Evolutionary conservation across 2,888 invertebrate species (phyloP), one percentile per base, ranked within the genome.

Genomic region (Leptinotarsa tumamoca): DNA sequence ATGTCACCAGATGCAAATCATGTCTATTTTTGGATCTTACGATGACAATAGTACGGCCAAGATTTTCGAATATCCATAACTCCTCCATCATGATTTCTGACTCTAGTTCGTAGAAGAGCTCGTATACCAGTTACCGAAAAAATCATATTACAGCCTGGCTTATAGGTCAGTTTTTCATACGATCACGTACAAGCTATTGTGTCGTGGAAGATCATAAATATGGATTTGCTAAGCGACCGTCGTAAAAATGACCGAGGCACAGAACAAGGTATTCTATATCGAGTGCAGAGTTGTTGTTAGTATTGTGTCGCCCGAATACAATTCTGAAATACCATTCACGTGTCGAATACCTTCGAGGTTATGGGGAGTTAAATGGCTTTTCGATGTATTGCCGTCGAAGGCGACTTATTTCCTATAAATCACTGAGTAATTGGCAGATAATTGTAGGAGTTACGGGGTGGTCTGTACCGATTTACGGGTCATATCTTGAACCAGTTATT

Each of bases 111-210:
- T 56, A 73, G 73, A 71, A 73, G 52, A 71, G 33, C 67, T 49
- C 68, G 66, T 73, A 67, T 68, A 74, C 49, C 67, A 69, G 70
- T 52, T 61, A 61, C 71, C 67, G 43, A 61, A 67, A 73, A 74
- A 75, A 73, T 77, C 72, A 43, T 18, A 67, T 74, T 78, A 76
- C 63, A 63, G 10, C 63, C 33, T 17, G 70, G 79, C 74, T 75
- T 79, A 77, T 77, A 75, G 79, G 80, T 80, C 80, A 79, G 79
- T 80, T 81, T 74, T 71, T 78, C 81, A 76, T 78, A 76, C 70
- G 75, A 78, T 81, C 81, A 81, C 81, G 81, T 81, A 80, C 78
- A 21, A 58, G 74, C 75, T 66, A 80, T 80, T 81, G 80, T 80
- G 78, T 75, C 68, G 70, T 66, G 14, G 74, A 56, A 63, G 76